Base-by-base conservation (phyloP, 2,113 vertebrate genomes). In the Dissostichus mawsoni region DNA sequence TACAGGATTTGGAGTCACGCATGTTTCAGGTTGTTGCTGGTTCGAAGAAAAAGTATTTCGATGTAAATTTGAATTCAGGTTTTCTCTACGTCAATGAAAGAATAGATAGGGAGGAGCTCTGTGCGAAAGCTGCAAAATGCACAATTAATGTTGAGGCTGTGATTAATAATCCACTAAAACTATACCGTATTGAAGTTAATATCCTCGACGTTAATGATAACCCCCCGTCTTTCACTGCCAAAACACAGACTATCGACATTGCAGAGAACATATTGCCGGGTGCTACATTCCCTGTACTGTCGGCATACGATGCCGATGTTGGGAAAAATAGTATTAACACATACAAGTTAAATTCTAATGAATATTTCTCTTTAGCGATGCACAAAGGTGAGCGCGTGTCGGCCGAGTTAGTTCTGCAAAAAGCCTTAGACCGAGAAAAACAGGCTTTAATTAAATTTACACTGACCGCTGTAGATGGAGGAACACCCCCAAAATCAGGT, bases 351-450 rank as follows among this genome's bases (percentile, higher is more conserved):
- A 95, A 80, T 45, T 4, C 85, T 0, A 96, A 92, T 17, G 87
- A 94, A 8, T 93, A 92, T 67, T 96, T 87, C 48, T 95, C 89
- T 75, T 72, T 84, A 56, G 89, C 64, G 58, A 76, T 93, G 2
- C 94, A 90, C 76, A 94, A 73, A 80, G 92, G 95, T 58, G 91
- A 96, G 2, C 95, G 94, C 72, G 93, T 93, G 0, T 90, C 90
- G 2, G 65, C 75, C 1, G 95, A 96, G 69, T 85, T 96, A 5
- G 88, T 96, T 2, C 80, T 96, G 3, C 95, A 96, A 80, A 96
- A 87, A 68, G 81, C 94, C 5, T 90, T 97, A 87, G 94, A 96
- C n/a, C 89, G 94, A 72, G 95, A 95, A 61, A 94, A 92, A n/a
- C 88, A 92, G 58, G 14, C 92, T 11, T n/a, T 83, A 5, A 86